These are phyloP conservation scores for Indicator maculatus DNA, from an alignment of 2,113 vertebrate species.

Conservation along the genomic window DNA sequence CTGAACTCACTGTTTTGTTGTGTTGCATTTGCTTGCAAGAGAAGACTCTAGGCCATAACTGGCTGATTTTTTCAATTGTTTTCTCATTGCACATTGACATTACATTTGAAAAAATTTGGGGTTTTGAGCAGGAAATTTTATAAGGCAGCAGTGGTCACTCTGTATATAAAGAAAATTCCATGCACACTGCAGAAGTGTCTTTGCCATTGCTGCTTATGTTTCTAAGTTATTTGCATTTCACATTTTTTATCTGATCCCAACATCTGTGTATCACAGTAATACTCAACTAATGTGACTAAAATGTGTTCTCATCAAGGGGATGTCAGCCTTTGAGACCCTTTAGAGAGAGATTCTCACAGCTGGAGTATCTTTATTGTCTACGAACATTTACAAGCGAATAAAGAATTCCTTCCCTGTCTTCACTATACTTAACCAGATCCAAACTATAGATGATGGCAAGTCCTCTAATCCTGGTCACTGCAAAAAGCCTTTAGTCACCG, in stretches of 20 bases:
- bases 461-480: background rate
- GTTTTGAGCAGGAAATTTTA: background rate
- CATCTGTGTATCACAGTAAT: background rate
- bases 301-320: background rate
- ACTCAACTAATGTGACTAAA: background rate
- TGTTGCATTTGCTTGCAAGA: background rate
- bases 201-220: background rate
- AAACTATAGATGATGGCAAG: background rate
- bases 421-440: background rate
- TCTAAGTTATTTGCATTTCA: background rate
- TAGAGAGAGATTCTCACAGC: background rate
- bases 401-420: background rate
- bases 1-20: background rate
- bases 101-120: background rate
- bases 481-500: background rate
- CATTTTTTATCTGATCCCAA: background rate
- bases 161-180: background rate
- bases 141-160: background rate
- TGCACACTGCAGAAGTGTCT: background rate
- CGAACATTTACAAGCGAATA: background rate
- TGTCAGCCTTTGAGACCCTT: background rate
- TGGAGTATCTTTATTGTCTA: background rate
- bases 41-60: background rate
- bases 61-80: background rate
- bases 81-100: background rate